Evolutionary conservation across 2,888 invertebrate species (phyloP).

Genomic region (Drosophila macrothrix): DNA sequence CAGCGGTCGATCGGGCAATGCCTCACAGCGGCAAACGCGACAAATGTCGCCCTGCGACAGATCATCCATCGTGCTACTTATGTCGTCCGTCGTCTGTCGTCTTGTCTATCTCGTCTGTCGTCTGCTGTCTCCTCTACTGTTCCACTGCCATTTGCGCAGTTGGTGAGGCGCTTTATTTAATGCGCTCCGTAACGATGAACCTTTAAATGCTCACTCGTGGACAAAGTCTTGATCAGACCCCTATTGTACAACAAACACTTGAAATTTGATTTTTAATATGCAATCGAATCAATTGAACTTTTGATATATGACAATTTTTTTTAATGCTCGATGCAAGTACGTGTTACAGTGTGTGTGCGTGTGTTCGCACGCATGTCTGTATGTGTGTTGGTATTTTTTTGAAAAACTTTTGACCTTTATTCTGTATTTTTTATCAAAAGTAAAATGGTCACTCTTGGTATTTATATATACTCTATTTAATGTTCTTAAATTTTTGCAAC

Average conservation of each 20-base stretch:
- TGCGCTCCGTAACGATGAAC: slow-evolving; percentile 21
- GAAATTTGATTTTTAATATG: slow-evolving; percentile 41
- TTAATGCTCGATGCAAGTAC: slow-evolving; percentile 56
- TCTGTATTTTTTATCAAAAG: neutral
- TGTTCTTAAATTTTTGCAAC: neutral
- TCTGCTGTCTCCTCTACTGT: slow-evolving; percentile 27
- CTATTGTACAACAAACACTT: slow-evolving; percentile 33
- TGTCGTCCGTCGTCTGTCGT: neutral
- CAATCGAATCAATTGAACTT: slow-evolving; percentile 47
- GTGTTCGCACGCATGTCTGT: slow-evolving; percentile 13
- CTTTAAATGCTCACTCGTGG: slow-evolving; percentile 6
- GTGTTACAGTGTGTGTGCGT: slow-evolving; percentile 45
- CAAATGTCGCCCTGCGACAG: slow-evolving; percentile 91
- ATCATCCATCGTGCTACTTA: slow-evolving; percentile 82
- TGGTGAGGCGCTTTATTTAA: slow-evolving; percentile 31
- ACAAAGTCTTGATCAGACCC: slow-evolving; percentile 10
- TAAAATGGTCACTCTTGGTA: slow-evolving; percentile 8
- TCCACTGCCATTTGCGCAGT: slow-evolving; percentile 58
- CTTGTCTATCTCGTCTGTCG: slow-evolving; percentile 1
- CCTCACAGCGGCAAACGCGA: slow-evolving; percentile 98
- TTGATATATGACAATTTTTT: slow-evolving; percentile 58
- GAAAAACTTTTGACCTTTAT: slow-evolving; percentile 21
- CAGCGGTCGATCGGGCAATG: slow-evolving; percentile 94
- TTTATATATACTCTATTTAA: neutral
- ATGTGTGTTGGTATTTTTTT: slow-evolving; percentile 33